A percentile compares a stretch with the other conserved stretches of the same genome.
These are phyloP conservation scores for Alauda arvensis DNA, from an alignment of 2,797 vertebrate species.

Conservation along the genomic window DNA sequence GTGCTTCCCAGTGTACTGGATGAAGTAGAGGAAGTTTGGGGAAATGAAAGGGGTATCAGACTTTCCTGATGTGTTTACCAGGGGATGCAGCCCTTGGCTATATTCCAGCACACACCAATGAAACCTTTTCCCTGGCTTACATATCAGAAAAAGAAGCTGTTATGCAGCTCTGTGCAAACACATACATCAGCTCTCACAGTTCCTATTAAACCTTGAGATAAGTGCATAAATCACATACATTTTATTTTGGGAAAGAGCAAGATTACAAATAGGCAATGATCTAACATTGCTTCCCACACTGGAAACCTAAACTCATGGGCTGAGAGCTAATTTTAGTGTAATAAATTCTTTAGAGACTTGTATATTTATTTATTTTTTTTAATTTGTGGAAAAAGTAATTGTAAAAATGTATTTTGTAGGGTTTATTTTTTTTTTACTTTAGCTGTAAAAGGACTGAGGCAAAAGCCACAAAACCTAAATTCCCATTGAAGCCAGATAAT, in stretches of 20 bases:
- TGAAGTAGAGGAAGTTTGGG: not conserved
- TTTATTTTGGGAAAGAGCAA: slow-evolving; percentile 41
- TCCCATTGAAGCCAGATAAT: not conserved
- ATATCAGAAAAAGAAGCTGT: not conserved
- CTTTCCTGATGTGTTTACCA: not conserved
- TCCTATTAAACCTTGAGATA: slow-evolving; percentile 6
- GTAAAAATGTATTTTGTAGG: not conserved
- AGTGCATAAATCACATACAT: not conserved
- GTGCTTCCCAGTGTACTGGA: not conserved
- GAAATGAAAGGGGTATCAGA: not conserved
- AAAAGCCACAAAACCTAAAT: not conserved
- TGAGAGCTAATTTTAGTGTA: slow-evolving; percentile 28
- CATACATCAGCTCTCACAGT: not conserved
- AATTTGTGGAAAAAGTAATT: not conserved
- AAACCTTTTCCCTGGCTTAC: not conserved
- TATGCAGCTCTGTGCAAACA: not conserved
- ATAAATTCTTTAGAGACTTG: not conserved
- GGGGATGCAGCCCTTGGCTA: not conserved
- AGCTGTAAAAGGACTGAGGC: not conserved
- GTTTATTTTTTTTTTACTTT: not conserved
- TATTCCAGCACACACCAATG: not conserved
- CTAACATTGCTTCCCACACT: slow-evolving; percentile 31
- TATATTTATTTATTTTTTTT: not conserved
- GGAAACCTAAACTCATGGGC: slow-evolving; percentile 16
- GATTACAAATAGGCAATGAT: slow-evolving; percentile 38